Evolutionary conservation across 1,140 invertebrate species (phyloP), one percentile per base, ranked within the genome.

Genomic region (Mizuhopecten yessoensis): DNA sequence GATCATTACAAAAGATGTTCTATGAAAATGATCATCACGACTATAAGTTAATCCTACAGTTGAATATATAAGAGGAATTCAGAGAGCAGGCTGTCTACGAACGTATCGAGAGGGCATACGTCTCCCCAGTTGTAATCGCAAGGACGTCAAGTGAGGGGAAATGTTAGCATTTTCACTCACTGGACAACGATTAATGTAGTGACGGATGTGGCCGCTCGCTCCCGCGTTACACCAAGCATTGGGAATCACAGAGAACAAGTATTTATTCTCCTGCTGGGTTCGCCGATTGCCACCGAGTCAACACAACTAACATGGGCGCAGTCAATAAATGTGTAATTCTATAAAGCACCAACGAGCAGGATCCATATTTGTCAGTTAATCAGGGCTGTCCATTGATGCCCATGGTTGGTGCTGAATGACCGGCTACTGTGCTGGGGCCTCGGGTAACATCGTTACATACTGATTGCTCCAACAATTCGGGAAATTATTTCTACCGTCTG

Each of bases 361-460:
- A 75, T 75, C 23, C 57, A 75, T 75, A 75, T 75, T 75, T 75
- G 23, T n/a, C 57, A 75, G 57, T 75, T 75, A 75, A 75, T 75
- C 57, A 75, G n/a, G 57, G 23, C 42, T n/a, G 29, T 75, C n/a
- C 57, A 75, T 75, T 75, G n/a, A 75, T 75, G 57, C n/a, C 15
- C 29, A 9, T n/a, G 57, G 57, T 17, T 23, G 11, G 57, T 5
- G 3, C 11, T 75, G 23, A 29, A 29, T 29, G 57, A 75, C 57
- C 57, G 23, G 57, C 23, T 9, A 29, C 13, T 75, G 5, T 75
- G 57, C 23, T 75, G n/a, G 29, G 29, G 0, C 57, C 11, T n/a
- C 23, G 3, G 9, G 17, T 29, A 75, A 75, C 57, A n/a, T 75
- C 57, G 5, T 75, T 75, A 75, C 57, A 29, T 17, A n/a, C 23